phyloP scores from a whole-genome alignment of 2,888 invertebrate genomes.

The Cyclophora punctaria region DNA sequence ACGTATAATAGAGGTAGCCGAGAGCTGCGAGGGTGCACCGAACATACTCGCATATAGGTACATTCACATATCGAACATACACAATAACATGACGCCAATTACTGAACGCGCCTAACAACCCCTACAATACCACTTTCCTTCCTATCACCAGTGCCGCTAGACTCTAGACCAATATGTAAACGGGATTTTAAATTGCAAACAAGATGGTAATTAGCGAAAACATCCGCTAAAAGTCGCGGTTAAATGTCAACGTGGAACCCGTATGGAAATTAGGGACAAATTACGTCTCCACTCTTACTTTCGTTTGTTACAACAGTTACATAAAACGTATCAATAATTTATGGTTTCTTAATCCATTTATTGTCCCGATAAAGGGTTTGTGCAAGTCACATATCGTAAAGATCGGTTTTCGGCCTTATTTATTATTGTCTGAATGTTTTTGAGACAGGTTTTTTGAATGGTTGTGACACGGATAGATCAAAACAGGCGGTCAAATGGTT shows the following conservation, averaged over 20 bases:
- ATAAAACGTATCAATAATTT: conserved; percentile 50
- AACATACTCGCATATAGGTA: conserved; percentile 1
- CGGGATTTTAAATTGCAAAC: conserved; percentile 69
- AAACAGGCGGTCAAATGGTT: conserved; percentile 46
- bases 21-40: conserved; percentile 30
- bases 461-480: conserved; percentile 44
- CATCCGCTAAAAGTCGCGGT: conserved; percentile 54
- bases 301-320: conserved; percentile 59
- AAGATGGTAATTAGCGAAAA: conserved; percentile 72
- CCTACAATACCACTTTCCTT: conserved; percentile 54
- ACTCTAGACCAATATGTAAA: conserved; percentile 26
- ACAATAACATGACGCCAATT: conserved; percentile 48
- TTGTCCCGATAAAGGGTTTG: conserved; percentile 41
- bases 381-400: conserved; percentile 35
- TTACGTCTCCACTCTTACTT: conserved; percentile 66
- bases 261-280: conserved; percentile 72
- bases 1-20: conserved; percentile 26
- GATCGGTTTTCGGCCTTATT: conserved; percentile 22
- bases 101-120: conserved; percentile 44
- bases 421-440: not conserved
- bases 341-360: conserved; percentile 57
- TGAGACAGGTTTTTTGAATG: conserved; percentile 24
- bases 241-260: conserved; percentile 57
- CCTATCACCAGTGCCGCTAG: conserved; percentile 35
- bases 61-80: conserved; percentile 40